Evolutionary conservation across 1,140 invertebrate genomes (phyloP).

Genomic region (Kradibia gibbosae): DNA sequence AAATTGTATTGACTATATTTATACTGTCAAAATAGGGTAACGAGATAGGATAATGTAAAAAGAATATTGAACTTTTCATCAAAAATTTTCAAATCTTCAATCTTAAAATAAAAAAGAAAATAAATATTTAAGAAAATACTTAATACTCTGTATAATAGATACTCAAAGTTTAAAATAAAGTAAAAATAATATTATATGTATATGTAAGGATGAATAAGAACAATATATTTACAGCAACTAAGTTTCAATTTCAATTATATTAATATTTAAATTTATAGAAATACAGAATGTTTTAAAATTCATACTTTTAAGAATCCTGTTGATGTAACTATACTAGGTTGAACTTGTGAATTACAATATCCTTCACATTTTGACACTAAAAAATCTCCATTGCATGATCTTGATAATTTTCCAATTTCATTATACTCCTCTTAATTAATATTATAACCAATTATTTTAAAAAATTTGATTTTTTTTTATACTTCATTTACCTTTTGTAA

Average conservation of each 20-base stretch:
- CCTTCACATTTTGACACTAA: conserved; percentile 92
- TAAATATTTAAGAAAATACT: no score
- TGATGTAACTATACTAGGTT: conserved; percentile 88
- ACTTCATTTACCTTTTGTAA: conserved; percentile 79
- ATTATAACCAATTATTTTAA: not conserved
- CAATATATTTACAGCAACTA: not conserved
- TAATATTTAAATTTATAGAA: not conserved
- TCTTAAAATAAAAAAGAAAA: no score
- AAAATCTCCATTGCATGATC: conserved; percentile 90
- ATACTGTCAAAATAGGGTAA: no score
- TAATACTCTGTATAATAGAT: no score
- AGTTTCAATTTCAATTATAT: not conserved
- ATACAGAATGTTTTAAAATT: not conserved
- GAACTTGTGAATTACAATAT: conserved; percentile 90
- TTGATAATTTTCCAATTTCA: conserved; percentile 82
- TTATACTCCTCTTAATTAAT: conserved; percentile 85
- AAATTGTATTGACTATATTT: no score
- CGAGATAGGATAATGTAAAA: no score
- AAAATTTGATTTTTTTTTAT: conserved; percentile 22
- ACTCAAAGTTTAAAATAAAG: no score
- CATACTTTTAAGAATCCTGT: conserved; percentile 91
- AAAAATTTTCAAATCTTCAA: no score
- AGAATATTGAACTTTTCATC: no score
- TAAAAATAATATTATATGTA: no score
- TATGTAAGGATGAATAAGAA: no score